Base-by-base conservation (phyloP, 2,888 invertebrate genomes). In the Stegana nigrithorax region DNA sequence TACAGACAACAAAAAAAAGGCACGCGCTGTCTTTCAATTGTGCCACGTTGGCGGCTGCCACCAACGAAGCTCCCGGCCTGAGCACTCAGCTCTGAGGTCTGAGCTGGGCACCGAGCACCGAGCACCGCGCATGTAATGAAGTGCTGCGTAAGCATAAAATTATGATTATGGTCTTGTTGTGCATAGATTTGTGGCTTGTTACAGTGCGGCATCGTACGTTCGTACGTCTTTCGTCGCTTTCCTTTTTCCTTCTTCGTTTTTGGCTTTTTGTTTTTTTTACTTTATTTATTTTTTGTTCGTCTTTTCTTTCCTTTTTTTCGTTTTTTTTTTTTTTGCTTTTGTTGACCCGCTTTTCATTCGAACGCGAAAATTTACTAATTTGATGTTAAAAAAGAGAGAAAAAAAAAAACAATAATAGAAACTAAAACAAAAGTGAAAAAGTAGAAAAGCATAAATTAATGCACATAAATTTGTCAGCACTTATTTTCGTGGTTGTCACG, bases 371-470 rank as follows among this genome's bases (percentile, higher is more conserved):
- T 14, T 27, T 51, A 51, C 27, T 29, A 51, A 51, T 51, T 53
- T 53, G 51, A 19, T 14, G 14, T 1, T 19, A 19, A 17, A 47
- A 17, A 60, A 36, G 14, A 29, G 14, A 50, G 47, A 25, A 39
- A n/a, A 36, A 12, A 59, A 70, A 68, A 63, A 65, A 67, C 63
- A 69, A 66, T 64, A 63, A 66, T 53, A 65, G 60, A 58, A 62
- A 61, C 39, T 47, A 12, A n/a, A n/a, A n/a, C n/a, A n/a, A n/a
- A n/a, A n/a, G n/a, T n/a, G n/a, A n/a, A n/a, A n/a, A n/a, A n/a
- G n/a, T n/a, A 32, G 32, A 5, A 10, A 5, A 32, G 7, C 8
- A 51, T 29, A 63, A 64, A 62, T 67, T 67, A 67, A 67, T 67
- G 62, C 62, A 29, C 62, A 50, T 64, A 67, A 67, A 67, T 62